Evolutionary conservation across 1,140 invertebrate genomes (phyloP), one percentile per base, ranked within the genome.

Genomic region (Lysiphlebus fabarum): DNA sequence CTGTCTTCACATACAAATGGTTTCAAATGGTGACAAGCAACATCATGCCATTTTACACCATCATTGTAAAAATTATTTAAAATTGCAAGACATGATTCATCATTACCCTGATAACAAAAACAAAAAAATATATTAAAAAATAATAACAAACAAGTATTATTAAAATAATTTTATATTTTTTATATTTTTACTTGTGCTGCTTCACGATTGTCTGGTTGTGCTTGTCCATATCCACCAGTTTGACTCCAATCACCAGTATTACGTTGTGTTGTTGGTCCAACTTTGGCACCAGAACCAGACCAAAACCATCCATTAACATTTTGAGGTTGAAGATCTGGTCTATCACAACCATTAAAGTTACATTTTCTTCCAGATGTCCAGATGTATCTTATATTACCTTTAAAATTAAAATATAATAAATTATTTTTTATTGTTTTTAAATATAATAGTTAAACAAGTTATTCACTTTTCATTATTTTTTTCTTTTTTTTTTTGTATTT

Each of bases 261-360:
- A 56, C 91, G 83, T 74, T 93, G 89, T 34, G 88, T 91, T 17
- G 91, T 93, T 41, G 91, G 86, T 45, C 91, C 91, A 64, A 95
- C 91, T 79, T 93, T 93, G 47, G 88, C 91, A 7, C 91, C 91
- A 2, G 90, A 93, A 59, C 92, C 92, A 12, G 90, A 92, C 92
- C 92, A 95, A 85, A 95, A 95, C 92, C 92, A 94, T 61, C 92
- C 92, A 76, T 94, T 94, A 41, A 93, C 82, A 69, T 94, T 91
- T 54, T 89, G 87, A 1, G 92, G 92, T 79, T 93, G 90, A 59
- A 94, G 81, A 74, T 94, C 92, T 34, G 89, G 82, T 55, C 91
- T 82, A 76, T 93, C 90, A 74, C 92, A 95, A 33, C 92, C 92
- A 59, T 91, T 90, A 69, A 95, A 95, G 76, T 95, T 93, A 70